Evolutionary conservation across 2,113 vertebrate genomes (phyloP), one percentile per base, ranked within the genome.

Genomic region (Vidua chalybeata): DNA sequence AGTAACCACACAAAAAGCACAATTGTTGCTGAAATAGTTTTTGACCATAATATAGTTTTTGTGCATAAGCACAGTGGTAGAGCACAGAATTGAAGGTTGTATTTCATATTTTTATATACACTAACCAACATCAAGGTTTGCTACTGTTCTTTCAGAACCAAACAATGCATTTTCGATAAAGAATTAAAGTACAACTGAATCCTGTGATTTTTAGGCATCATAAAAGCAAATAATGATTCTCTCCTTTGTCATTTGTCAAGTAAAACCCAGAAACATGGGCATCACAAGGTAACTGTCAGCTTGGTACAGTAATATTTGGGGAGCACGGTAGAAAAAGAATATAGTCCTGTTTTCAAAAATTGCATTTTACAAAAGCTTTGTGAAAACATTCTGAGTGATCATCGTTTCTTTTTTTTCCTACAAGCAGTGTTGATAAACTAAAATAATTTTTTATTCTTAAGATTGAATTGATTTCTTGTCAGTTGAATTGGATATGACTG

Each of bases 401-500:
- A 22, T 8, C 64, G 6, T 26, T 86, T 73, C 2, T 30, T 73
- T 54, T 59, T 64, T n/a, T 41, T 16, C 45, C 3, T 51, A 79
- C 26, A 56, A 35, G 24, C n/a, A 89, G 76, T 52, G 8, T 4
- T 73, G n/a, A 69, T 49, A 61, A 74, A 58, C 4, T 43, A 72
- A 69, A 77, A 37, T 37, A 3, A 3, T 14, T 30, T 68, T 84
- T 84, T 72, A 16, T 55, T 67, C 21, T 62, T 69, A 67, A 51
- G 26, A 48, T 5, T 85, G 9, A 31, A 87, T 56, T 82, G 45
- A 64, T 94, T 96, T 95, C 28, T 61, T 93, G 11, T 11, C 13
- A 30, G 7, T 43, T 74, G 48, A 75, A 71, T 51, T 31, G 17
- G 5, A 30, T 21, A 30, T 28, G 11, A 61, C 6, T n/a, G 14